Evolutionary conservation across 2,888 invertebrate genomes (phyloP), one percentile per base, ranked within the genome.

Genomic region (Saturnia pavonia): DNA sequence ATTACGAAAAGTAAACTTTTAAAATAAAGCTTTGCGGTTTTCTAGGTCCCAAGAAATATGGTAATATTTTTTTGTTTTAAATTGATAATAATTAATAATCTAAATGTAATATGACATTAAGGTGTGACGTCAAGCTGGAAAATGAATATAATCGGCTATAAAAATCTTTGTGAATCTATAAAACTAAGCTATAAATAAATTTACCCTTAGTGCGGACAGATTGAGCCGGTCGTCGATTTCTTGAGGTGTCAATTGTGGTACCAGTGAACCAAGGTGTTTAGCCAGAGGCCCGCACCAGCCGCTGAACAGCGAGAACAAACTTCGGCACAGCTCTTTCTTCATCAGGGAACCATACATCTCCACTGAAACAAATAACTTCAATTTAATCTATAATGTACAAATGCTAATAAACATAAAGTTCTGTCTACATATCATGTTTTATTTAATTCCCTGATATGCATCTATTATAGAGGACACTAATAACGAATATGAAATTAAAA

Each of bases 251-350:
- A 86, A 85, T 76, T 86, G 90, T 60, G 91, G 88, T 79, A 91
- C 93, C 76, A 87, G 90, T 73, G 94, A 81, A 65, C 95, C 94
- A n/a, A 97, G 92, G 48, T 96, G 96, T 76, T 96, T 95, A 0
- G 97, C 97, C 82, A 98, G 97, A 74, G 96, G 96, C 1, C 99
- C 99, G 82, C 98, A 98, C 99, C 99, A 99, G 66, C 97, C 96
- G 48, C 98, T 97, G 91, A 99, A 99, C 75, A 99, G 94, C 76
- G 96, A 96, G 91, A 99, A 99, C 73, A 99, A 94, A 85, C 96
- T 97, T 77, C 97, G 96, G 69, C 98, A 95, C 67, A 98, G 92
- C 82, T 99, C 98, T 76, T 97, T 95, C 83, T 98, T 98, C 83
- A 99, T 86, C 72, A 99, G 93, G 25, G 97, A 97, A 69, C 96